A percentile compares a stretch with the other conserved stretches of the same genome.
Evolutionary conservation across 1,140 invertebrate genomes (phyloP).

Genomic region (Vanessa tameamea): DNA sequence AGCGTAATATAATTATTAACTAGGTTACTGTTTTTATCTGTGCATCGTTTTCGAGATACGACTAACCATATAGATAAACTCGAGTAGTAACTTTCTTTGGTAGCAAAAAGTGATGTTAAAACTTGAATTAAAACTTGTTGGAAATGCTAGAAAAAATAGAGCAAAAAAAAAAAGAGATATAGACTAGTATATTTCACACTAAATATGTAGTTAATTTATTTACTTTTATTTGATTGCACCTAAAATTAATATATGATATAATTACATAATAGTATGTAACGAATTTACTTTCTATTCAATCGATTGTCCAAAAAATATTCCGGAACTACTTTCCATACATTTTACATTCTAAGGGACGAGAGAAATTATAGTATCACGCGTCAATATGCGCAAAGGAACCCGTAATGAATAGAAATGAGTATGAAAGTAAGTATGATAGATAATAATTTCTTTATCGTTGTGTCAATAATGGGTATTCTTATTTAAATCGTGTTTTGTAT

Average conservation of each 20-base stretch:
- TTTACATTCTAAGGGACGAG: conserved; percentile 73
- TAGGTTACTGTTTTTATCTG: not conserved
- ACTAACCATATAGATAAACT: conserved; percentile 3
- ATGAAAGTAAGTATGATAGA: conserved; percentile 68
- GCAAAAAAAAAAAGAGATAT: too few relatives aligned
- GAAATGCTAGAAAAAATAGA: not conserved
- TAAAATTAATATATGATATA: not conserved
- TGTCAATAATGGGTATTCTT: conserved; percentile 40
- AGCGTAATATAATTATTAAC: too few relatives aligned
- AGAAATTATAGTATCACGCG: conserved; percentile 72
- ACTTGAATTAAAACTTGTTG: not conserved
- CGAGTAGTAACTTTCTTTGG: conserved; percentile 1
- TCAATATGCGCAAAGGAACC: conserved; percentile 51
- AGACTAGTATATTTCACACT: too few relatives aligned
- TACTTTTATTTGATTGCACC: too few relatives aligned
- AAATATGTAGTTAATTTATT: too few relatives aligned
- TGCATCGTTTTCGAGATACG: conserved; percentile 2
- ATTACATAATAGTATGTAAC: not conserved
- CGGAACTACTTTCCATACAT: conserved; percentile 71
- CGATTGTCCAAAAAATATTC: conserved; percentile 72
- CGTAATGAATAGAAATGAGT: conserved; percentile 67
- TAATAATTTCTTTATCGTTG: conserved; percentile 67
- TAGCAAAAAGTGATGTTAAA: not conserved
- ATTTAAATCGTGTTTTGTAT: conserved; percentile 9
- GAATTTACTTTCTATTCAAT: conserved; percentile 74